phyloP scores from a whole-genome alignment of 2,888 invertebrate genomes.

The Netelia fuscicornis region DNA sequence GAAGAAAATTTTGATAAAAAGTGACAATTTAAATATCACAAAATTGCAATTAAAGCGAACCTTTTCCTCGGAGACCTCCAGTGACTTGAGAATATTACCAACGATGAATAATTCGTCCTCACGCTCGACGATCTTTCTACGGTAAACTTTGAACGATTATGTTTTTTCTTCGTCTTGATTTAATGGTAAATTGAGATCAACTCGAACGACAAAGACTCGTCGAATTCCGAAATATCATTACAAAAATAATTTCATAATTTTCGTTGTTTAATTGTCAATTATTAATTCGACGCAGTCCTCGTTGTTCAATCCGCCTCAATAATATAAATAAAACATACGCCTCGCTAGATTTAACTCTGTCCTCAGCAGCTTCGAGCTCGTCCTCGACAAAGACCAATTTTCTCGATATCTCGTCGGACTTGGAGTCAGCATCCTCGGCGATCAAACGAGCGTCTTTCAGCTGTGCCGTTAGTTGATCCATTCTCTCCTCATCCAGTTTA shows the following conservation, averaged over 20 bases:
- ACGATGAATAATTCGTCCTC: conserved; percentile 90
- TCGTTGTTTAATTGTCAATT: conserved; percentile 2
- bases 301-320: not conserved
- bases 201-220: not conserved
- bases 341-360: conserved; percentile 88
- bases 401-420: conserved; percentile 90
- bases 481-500: conserved; percentile 88
- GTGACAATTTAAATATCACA: not conserved
- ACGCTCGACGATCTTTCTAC: conserved; percentile 88
- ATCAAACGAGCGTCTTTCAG: conserved; percentile 89
- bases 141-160: conserved; percentile 47
- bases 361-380: conserved; percentile 89
- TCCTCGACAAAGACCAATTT: conserved; percentile 89
- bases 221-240: not conserved
- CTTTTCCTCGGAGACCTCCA: conserved; percentile 89
- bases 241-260: not conserved
- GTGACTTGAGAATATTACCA: conserved; percentile 90
- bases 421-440: conserved; percentile 89
- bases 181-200: not conserved
- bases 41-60: conserved; percentile 77
- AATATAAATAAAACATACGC: conserved; percentile 80
- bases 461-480: conserved; percentile 88
- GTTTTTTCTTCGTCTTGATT: not conserved
- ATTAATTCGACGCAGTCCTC: not conserved
- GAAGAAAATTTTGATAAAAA: conserved; percentile 38